These are phyloP conservation scores for Scolanthus callimorphus DNA, from an alignment of 92 coral and sea anemone genomes.

Conservation along the genomic window DNA sequence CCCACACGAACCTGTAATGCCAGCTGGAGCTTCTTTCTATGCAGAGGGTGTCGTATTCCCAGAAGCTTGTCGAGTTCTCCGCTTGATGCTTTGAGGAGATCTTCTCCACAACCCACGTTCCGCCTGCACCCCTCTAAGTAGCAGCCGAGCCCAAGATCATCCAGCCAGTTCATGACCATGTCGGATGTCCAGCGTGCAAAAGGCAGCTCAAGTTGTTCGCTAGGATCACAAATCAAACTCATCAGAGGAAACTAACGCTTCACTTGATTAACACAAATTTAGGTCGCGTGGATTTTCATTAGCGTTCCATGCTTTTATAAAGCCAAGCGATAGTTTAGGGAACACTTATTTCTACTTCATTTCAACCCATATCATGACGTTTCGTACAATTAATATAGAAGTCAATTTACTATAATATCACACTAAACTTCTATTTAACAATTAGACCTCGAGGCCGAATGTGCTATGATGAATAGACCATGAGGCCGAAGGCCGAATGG, in stretches of 20 bases:
- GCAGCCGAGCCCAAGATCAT: conserved; percentile 87
- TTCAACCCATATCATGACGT: no score
- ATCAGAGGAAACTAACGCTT: not conserved
- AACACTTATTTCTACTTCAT: no score
- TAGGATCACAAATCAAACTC: not conserved
- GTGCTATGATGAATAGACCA: no score
- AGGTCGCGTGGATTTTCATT: no score
- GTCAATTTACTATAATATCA: no score
- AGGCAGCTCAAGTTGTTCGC: conserved; percentile 83
- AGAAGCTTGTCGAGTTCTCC: conserved; percentile 79
- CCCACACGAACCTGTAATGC: conserved; percentile 78
- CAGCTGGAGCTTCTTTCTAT: conserved; percentile 90
- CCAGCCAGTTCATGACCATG: conserved; percentile 96
- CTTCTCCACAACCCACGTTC: conserved; percentile 74
- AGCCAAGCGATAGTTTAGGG: no score
- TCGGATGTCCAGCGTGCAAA: conserved; percentile 84
- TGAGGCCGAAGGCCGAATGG: no score
- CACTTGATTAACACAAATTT: not conserved
- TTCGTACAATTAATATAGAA: no score
- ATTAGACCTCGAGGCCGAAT: no score
- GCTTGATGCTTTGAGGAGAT: conserved; percentile 76
- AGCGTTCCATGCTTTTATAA: not conserved
- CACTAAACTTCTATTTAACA: no score
- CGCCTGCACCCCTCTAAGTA: conserved; percentile 59
- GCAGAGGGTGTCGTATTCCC: conserved; percentile 80